phyloP scores from a whole-genome alignment of 2,797 vertebrate genomes.

The Clamator glandarius region DNA sequence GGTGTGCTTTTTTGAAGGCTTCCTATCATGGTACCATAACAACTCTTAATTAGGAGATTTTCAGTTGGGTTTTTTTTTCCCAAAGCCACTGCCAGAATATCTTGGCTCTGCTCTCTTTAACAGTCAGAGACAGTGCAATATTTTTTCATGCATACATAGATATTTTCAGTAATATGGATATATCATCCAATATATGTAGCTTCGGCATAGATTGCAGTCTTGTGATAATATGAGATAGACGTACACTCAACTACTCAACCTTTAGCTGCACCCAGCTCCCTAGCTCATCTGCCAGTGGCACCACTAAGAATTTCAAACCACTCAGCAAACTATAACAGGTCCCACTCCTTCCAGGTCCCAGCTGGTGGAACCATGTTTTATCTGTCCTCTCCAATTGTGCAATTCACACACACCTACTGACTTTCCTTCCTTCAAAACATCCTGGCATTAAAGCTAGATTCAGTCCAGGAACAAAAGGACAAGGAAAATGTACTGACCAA shows the following conservation, averaged over 20 bases:
- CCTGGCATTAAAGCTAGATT: neutral
- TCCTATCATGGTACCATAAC: neutral
- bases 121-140: fast-evolving
- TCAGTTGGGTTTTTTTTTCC: neutral
- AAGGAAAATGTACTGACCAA: neutral
- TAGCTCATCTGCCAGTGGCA: neutral
- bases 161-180: neutral
- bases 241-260: neutral
- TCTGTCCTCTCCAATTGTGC: neutral
- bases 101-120: neutral
- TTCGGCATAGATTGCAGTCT: neutral
- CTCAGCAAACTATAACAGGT: neutral
- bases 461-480: neutral
- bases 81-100: neutral
- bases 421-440: neutral
- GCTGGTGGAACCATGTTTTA: neutral
- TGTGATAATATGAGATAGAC: neutral
- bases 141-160: neutral
- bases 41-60: neutral
- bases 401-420: neutral
- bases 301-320: neutral
- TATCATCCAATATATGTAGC: neutral
- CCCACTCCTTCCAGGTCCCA: neutral
- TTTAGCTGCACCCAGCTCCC: neutral
- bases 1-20: neutral